phyloP scores from a whole-genome alignment of 2,113 vertebrate species.

The Heloderma charlesbogerti region DNA sequence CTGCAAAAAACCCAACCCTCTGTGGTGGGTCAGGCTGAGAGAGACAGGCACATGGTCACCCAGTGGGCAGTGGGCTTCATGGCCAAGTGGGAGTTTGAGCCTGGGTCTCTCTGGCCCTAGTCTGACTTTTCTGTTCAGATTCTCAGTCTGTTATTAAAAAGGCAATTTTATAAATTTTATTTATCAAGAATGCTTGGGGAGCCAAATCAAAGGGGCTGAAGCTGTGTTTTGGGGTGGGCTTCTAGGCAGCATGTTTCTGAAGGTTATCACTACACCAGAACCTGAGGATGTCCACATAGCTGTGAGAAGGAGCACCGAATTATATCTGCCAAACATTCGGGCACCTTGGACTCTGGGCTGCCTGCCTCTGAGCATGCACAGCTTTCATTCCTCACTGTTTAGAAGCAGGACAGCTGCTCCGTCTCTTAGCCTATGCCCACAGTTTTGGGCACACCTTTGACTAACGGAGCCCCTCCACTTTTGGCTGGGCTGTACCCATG shows the following conservation, averaged over 20 bases:
- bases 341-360: background rate
- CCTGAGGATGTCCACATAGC: background rate
- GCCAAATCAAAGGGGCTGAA: background rate
- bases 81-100: too few species aligned
- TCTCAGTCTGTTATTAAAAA: background rate
- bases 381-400: background rate
- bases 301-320: background rate
- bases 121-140: background rate
- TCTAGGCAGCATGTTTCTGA: background rate
- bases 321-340: background rate
- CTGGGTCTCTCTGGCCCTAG: too few species aligned
- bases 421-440: background rate
- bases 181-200: background rate
- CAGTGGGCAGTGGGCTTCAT: too few species aligned
- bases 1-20: too few species aligned
- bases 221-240: background rate
- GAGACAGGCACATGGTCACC: too few species aligned
- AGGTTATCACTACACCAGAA: background rate
- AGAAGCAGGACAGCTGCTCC: too few species aligned
- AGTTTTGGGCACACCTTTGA: background rate
- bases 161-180: background rate
- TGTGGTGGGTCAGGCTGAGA: too few species aligned
- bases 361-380: background rate
- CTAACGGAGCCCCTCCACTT: background rate
- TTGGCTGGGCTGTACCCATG: fast-evolving